Base-by-base conservation (phyloP, 2,113 vertebrate species). In the Melanotaenia duboulayi region DNA sequence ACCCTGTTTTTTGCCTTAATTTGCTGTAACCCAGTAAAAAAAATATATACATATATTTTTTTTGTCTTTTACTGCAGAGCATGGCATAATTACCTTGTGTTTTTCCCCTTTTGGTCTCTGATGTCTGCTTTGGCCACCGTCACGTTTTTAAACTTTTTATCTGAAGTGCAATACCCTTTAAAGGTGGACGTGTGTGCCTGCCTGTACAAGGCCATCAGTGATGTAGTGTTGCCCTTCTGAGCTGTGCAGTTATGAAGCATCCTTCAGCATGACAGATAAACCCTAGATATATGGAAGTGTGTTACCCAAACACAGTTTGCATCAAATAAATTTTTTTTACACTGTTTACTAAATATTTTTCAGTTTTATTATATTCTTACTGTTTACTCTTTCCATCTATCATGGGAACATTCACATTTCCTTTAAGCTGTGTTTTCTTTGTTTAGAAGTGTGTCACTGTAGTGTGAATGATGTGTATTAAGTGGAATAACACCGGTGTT, bases 301-400 rank as follows among this genome's bases (percentile, higher is more conserved):
- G 55, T 84, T 73, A 66, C 57, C 25, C 2, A 4, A 68, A 50
- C 63, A 54, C 71, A 54, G 49, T 80, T 86, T 65, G 40, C 56
- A 63, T 77, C 4, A 78, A 90, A 92, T 90, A 90, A 91, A 92
- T 81, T 86, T 89, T 89, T 91, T 32, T 66, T 83, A 78, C 32
- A 82, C 13, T 17, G 1, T 7, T 40, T 49, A 22, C 69, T 70
- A 40, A 19, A 7, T 0, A 28, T 2, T 48, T 42, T 22, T 42
- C 25, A 40, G 11, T 11, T 20, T 22, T 2, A 22, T 62, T 19
- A 0, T 4, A 17, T 58, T 22, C 10, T 59, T n/a, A 19, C 44
- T 19, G 17, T 48, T 48, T 17, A 5, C 16, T 16, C 13, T 48
- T n/a, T 35, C 32, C 32, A 35, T 35, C 32, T 35, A 35, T 35